A percentile compares a stretch with the other conserved stretches of the same genome.
Conservation (phyloP, 1,140 invertebrate genomes). For the Druon quercuslanigerum region DNA sequence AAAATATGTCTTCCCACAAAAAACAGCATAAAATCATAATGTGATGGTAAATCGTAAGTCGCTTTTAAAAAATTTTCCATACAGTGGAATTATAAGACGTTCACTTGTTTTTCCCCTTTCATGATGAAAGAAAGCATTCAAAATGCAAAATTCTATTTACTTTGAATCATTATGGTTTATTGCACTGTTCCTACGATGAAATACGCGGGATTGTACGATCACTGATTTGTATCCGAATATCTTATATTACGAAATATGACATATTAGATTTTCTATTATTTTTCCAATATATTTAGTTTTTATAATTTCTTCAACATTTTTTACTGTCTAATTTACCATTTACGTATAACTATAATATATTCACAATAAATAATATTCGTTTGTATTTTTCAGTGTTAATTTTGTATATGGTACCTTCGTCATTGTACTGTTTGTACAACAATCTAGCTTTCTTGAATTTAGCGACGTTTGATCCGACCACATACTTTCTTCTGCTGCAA, state of each 20-base stretch:
- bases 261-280: not conserved
- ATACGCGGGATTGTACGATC: not conserved
- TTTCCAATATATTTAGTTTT: not conserved
- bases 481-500: constrained; percentile 95
- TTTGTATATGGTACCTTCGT: constrained; percentile 93
- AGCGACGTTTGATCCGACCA: constrained; percentile 93
- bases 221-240: too few species aligned
- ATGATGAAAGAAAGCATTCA: not conserved
- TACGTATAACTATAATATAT: not conserved
- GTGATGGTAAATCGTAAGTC: too few species aligned
- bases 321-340: not conserved
- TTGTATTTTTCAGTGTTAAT: constrained; percentile 79
- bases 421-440: constrained; percentile 96
- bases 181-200: not conserved
- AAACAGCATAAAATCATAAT: too few species aligned
- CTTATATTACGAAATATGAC: too few species aligned
- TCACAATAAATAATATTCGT: constrained; percentile 24
- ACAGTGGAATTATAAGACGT: too few species aligned
- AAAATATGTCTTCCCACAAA: too few species aligned
- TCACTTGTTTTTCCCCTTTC: not conserved
- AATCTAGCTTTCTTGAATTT: constrained; percentile 95
- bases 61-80: too few species aligned
- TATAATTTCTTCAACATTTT: constrained; percentile 36
- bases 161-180: not conserved
- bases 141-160: not conserved